Percentiles rank a stretch among this genome's conserved stretches.
These are phyloP conservation scores for Dyspetes luteomarginatus DNA, from an alignment of 2,888 invertebrate species.

Conservation along the genomic window DNA sequence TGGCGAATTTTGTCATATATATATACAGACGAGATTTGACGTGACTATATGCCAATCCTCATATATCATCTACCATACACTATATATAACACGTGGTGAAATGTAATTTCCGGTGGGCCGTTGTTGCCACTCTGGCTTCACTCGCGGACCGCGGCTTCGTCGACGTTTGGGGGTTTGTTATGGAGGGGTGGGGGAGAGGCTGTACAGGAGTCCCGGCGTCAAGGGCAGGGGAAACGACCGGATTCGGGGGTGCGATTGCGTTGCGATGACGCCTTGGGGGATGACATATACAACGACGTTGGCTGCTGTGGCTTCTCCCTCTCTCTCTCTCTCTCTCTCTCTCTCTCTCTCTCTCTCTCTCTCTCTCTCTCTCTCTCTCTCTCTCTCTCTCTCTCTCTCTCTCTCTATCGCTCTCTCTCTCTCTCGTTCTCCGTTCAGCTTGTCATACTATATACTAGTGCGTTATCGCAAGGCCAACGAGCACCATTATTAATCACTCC, in stretches of 20 bases:
- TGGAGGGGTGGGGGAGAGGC: constrained; percentile 5
- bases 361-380: background rate
- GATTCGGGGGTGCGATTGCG: constrained; percentile 72
- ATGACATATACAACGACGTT: constrained; percentile 70
- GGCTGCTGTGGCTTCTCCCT: constrained; percentile 33
- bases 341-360: constrained; percentile 13
- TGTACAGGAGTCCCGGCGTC: constrained; percentile 43
- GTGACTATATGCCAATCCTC: constrained; percentile 68
- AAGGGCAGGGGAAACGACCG: constrained; percentile 59
- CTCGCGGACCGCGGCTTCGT: constrained; percentile 64
- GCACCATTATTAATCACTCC: constrained; percentile 81
- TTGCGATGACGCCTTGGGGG: constrained; percentile 76
- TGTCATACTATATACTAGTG: constrained; percentile 59
- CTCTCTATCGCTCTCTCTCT: constrained; percentile 1
- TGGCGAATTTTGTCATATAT: background rate
- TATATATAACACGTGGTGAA: constrained; percentile 75
- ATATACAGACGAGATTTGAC: constrained; percentile 64
- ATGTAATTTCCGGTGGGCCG: constrained; percentile 81
- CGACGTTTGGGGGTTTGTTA: too few relatives aligned
- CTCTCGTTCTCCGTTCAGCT: constrained; percentile 29
- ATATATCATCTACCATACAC: constrained; percentile 42
- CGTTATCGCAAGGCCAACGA: constrained; percentile 78
- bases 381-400: background rate
- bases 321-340: background rate
- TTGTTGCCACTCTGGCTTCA: constrained; percentile 69